These are phyloP conservation scores for Euthynnus affinis DNA, from an alignment of 2,797 vertebrate genomes.

Conservation along the genomic window DNA sequence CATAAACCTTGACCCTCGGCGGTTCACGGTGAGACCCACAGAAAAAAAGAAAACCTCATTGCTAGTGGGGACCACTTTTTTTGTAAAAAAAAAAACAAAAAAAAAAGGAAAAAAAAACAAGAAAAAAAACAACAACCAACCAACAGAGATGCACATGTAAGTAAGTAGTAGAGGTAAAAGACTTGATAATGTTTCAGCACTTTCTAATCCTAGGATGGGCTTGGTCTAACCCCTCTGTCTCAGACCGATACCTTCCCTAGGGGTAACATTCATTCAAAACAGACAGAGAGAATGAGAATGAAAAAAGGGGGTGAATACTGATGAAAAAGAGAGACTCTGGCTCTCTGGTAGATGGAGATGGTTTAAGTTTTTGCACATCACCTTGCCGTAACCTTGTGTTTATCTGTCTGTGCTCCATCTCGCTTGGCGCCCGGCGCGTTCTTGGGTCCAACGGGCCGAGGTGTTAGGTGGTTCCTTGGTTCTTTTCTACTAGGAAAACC, in stretches of 20 bases:
- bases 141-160: constrained; percentile 88
- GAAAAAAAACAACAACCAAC: constrained; percentile 62
- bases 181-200: constrained; percentile 90
- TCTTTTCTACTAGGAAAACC: constrained; percentile 74
- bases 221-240: constrained; percentile 76
- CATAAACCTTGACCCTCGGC: constrained; percentile 74
- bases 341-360: constrained; percentile 30
- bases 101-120: constrained; percentile 43
- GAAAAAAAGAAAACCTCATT: constrained; percentile 82
- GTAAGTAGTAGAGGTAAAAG: constrained; percentile 86
- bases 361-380: constrained; percentile 81
- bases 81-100: constrained; percentile 47
- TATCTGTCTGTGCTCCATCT: constrained; percentile 78
- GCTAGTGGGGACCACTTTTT: constrained; percentile 88
- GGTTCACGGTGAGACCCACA: constrained; percentile 74
- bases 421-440: constrained; percentile 80
- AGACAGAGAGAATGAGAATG: constrained; percentile 71
- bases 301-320: constrained; percentile 49
- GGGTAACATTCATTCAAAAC: constrained; percentile 83
- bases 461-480: constrained; percentile 79
- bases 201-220: constrained; percentile 83
- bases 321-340: constrained; percentile 66
- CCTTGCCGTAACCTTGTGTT: constrained; percentile 75
- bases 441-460: constrained; percentile 87
- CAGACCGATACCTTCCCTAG: constrained; percentile 67